Percentiles rank a stretch among this genome's conserved stretches.
Conservation (phyloP, 1,140 invertebrate genomes). For the Ostrea denselamellosa region DNA sequence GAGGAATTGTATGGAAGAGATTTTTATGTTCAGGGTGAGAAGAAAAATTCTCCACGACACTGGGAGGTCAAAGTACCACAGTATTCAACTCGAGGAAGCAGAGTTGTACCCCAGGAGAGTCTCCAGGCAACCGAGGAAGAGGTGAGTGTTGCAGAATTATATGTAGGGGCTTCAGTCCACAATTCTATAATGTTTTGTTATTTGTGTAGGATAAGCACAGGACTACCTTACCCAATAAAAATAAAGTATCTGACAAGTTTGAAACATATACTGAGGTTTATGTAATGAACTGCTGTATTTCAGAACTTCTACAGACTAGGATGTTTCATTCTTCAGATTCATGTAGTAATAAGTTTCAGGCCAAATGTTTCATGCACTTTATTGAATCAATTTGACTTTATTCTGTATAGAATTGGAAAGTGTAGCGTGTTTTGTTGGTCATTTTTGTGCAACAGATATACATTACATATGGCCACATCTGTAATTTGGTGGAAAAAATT, state of each 20-base stretch:
- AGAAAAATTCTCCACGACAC: constrained; percentile 48
- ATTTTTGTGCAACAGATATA: constrained; percentile 67
- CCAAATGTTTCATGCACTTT: too few species aligned
- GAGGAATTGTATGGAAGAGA: constrained; percentile 60
- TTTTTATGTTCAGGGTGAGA: constrained; percentile 52
- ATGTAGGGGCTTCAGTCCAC: background rate
- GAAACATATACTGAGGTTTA: too few species aligned
- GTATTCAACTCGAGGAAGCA: constrained; percentile 59
- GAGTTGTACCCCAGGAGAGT: constrained; percentile 56
- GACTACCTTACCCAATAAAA: too few species aligned
- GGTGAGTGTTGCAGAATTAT: constrained; percentile 45
- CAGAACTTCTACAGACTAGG: too few species aligned
- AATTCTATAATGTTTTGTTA: background rate
- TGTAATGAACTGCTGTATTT: too few species aligned
- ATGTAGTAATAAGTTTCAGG: too few species aligned
- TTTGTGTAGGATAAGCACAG: background rate
- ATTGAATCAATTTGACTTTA: background rate
- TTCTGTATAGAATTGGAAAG: background rate
- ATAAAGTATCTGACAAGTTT: too few species aligned
- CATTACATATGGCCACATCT: constrained; percentile 67
- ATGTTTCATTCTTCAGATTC: too few species aligned
- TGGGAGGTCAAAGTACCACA: constrained; percentile 65
- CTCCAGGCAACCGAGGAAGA: constrained; percentile 56
- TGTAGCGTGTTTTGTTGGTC: constrained; percentile 18
- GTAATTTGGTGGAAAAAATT: constrained; percentile 67